These are phyloP conservation scores for Leptonema lineaticorne DNA, from an alignment of 1,140 invertebrate genomes.

Conservation along the genomic window DNA sequence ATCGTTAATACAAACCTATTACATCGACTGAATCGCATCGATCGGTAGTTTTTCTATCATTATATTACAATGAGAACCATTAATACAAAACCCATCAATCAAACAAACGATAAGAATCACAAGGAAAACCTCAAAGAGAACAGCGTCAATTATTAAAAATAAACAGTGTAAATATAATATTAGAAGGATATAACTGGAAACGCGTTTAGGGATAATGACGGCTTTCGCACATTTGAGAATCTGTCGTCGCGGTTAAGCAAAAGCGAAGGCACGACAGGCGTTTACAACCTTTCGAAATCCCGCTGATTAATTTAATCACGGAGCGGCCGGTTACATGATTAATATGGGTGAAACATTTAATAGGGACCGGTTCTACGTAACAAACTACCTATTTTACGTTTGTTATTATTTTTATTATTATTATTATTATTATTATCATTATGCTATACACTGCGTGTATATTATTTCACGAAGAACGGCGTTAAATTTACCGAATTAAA, in stretches of 20 bases:
- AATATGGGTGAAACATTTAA: constrained; percentile 23
- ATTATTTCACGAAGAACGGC: not conserved
- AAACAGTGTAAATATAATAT: too few species aligned
- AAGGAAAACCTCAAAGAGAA: too few species aligned
- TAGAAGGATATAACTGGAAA: too few species aligned
- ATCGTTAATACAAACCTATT: too few species aligned
- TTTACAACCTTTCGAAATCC: constrained; percentile 26
- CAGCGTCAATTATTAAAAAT: too few species aligned
- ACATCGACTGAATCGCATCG: too few species aligned
- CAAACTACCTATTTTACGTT: constrained; percentile 5
- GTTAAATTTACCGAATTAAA: not conserved
- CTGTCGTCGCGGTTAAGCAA: not conserved
- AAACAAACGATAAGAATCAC: too few species aligned
- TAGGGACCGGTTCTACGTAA: constrained; percentile 7
- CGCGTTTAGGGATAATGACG: too few species aligned
- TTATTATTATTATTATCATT: not conserved
- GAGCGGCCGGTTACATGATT: constrained; percentile 22
- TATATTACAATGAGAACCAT: too few species aligned
- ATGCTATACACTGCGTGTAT: not conserved
- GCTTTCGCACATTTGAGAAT: not conserved
- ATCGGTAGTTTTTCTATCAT: too few species aligned
- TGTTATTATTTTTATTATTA: too few species aligned
- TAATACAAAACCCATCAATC: too few species aligned
- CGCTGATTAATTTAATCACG: constrained; percentile 26
- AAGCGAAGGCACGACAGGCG: constrained; percentile 13